A percentile compares a stretch with the other conserved stretches of the same genome.
Conservation (phyloP, 2,797 vertebrate species). For the Selene dorsalis region DNA sequence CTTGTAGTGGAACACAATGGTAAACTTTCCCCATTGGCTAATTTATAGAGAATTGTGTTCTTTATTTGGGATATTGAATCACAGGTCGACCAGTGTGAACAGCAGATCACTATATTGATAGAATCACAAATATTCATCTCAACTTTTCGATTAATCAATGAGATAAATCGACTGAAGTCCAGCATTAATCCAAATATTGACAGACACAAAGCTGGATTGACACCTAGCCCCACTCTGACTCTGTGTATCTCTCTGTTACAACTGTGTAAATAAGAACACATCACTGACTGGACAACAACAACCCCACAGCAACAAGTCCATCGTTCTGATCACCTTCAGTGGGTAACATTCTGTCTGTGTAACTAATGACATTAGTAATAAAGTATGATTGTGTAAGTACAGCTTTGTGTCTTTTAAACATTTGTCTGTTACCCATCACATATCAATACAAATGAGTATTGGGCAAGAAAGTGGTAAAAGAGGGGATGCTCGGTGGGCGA, state of each 20-base stretch:
- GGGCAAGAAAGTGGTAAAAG: too few species aligned
- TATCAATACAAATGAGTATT: too few species aligned
- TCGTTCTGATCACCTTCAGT: constrained; percentile 51
- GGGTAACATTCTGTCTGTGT: constrained; percentile 76
- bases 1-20: constrained; percentile 75
- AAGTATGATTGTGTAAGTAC: constrained; percentile 81
- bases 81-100: constrained; percentile 21
- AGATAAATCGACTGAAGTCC: background rate
- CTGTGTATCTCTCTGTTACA: constrained; percentile 30
- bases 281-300: background rate
- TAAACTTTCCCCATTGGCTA: constrained; percentile 65
- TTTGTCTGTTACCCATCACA: constrained; percentile 1
- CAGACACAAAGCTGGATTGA: constrained; percentile 16
- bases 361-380: constrained; percentile 82
- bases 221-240: constrained; percentile 47
- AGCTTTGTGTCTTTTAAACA: constrained; percentile 45
- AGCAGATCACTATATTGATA: constrained; percentile 39
- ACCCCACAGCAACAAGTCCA: constrained; percentile 40
- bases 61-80: constrained; percentile 35
- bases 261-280: constrained; percentile 53
- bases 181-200: constrained; percentile 18
- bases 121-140: constrained; percentile 10
- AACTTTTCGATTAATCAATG: constrained; percentile 30
- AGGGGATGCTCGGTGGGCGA: too few species aligned
- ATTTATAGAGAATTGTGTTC: constrained; percentile 62